These are phyloP conservation scores for Oncopeltus fasciatus DNA, from an alignment of 1,140 invertebrate genomes.

Conservation along the genomic window DNA sequence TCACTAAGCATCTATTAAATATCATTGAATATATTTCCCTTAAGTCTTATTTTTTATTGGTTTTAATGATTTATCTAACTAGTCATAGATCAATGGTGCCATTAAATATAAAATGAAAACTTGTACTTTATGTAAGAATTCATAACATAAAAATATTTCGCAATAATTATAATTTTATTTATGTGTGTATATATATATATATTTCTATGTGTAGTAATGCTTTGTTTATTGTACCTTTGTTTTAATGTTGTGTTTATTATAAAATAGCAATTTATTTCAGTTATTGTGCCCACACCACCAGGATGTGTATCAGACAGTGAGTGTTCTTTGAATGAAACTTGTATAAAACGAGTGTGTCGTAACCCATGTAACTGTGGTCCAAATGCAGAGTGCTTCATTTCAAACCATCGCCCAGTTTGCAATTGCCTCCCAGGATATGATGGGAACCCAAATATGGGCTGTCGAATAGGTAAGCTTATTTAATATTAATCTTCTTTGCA, in stretches of 20 bases:
- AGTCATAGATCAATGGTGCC: too few relatives aligned
- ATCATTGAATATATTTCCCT: too few relatives aligned
- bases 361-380: slow-evolving; percentile 76
- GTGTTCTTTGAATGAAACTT: slow-evolving; percentile 60
- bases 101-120: too few relatives aligned
- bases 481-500: neutral
- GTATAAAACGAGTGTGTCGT: slow-evolving; percentile 68
- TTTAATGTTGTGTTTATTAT: neutral
- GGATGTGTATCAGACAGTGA: slow-evolving; percentile 66
- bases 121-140: too few relatives aligned
- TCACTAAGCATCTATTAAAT: too few relatives aligned
- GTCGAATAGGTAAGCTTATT: slow-evolving; percentile 38
- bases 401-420: slow-evolving; percentile 71
- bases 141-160: too few relatives aligned
- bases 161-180: neutral
- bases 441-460: slow-evolving; percentile 68
- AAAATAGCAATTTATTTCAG: slow-evolving; percentile 24
- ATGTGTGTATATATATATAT: neutral
- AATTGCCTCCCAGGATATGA: slow-evolving; percentile 67
- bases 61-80: too few relatives aligned
- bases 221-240: neutral
- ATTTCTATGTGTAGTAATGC: neutral
- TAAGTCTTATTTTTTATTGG: too few relatives aligned
- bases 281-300: slow-evolving; percentile 46
- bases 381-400: slow-evolving; percentile 66